Evolutionary conservation across 2,113 vertebrate genomes (phyloP).

Genomic region (Silurus asotus): DNA sequence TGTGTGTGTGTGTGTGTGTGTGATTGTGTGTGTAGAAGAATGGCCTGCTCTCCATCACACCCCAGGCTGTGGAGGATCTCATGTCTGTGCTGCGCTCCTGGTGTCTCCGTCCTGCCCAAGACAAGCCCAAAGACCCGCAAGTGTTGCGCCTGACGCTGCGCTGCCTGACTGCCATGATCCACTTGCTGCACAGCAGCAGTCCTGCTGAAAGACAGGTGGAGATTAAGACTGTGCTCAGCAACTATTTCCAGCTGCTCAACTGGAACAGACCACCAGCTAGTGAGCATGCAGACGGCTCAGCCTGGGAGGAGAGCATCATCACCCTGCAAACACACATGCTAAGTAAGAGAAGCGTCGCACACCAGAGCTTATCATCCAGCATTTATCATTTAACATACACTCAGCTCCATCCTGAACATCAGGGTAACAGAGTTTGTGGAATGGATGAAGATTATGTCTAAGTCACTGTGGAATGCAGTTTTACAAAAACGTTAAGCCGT

Average conservation of each 20-base stretch:
- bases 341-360: conserved; percentile 71
- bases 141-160: conserved; percentile 72
- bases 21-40: conserved; percentile 76
- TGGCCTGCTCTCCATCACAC: conserved; percentile 79
- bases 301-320: conserved; percentile 79
- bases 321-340: conserved; percentile 86
- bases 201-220: conserved; percentile 77
- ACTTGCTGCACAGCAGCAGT: conserved; percentile 84
- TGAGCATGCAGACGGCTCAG: conserved; percentile 53
- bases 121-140: conserved; percentile 49
- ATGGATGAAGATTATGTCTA: not conserved
- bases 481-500: not conserved
- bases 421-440: not conserved
- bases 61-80: conserved; percentile 77
- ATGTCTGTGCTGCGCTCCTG: conserved; percentile 79
- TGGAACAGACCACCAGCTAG: conserved; percentile 73
- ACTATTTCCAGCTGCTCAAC: conserved; percentile 90
- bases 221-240: conserved; percentile 81
- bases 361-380: not conserved
- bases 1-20: too few relatives aligned
- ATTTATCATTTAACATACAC: not conserved
- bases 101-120: conserved; percentile 53
- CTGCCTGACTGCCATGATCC: conserved; percentile 81
- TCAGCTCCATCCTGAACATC: not conserved
- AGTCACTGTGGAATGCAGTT: not conserved